Evolutionary conservation across 1,140 invertebrate genomes (phyloP), one percentile per base, ranked within the genome.

Genomic region (Papilio helenus): DNA sequence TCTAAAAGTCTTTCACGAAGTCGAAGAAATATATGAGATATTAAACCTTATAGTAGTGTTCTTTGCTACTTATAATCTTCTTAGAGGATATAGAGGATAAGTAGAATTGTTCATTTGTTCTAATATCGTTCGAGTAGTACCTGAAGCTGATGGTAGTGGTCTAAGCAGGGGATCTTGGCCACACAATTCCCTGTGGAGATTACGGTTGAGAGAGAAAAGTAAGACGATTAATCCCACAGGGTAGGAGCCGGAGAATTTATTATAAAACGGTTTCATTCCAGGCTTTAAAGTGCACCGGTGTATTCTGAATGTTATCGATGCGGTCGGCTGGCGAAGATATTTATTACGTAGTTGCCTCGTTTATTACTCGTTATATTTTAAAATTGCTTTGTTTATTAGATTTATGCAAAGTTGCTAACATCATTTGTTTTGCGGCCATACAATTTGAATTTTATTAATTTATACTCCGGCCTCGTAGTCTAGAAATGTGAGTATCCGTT

Each of bases 181-280:
- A 88, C 86, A 92, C 89, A 92, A 93, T 91, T 91, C 89, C 91
- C 90, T 87, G 83, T 83, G 87, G 88, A 91, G 90, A 92, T 94
- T 89, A 91, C 83, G 82, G 85, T 80, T 77, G 86, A 88, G 88
- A 90, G 90, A 92, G 90, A 91, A 91, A 94, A 93, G 89, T 92
- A 93, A 93, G 91, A 89, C 91, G 90, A 93, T 92, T 94, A 94
- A 93, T 94, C 89, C 91, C 90, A 86, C 86, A 87, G 89, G 88
- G 87, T 88, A 89, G 86, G 82, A 84, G 81, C 86, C 83, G 81
- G 87, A 87, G 88, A 92, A 93, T 92, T 92, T 92, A 94, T 93
- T 91, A 93, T 94, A 93, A 94, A 93, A 92, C 86, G 89, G 85
- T 93, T 91, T 89, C 88, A 84, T 88, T 83, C 85, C 84, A 86